Evolutionary conservation across 2,113 vertebrate species (phyloP), one percentile per base, ranked within the genome.

Genomic region (Hippocampus abdominalis): DNA sequence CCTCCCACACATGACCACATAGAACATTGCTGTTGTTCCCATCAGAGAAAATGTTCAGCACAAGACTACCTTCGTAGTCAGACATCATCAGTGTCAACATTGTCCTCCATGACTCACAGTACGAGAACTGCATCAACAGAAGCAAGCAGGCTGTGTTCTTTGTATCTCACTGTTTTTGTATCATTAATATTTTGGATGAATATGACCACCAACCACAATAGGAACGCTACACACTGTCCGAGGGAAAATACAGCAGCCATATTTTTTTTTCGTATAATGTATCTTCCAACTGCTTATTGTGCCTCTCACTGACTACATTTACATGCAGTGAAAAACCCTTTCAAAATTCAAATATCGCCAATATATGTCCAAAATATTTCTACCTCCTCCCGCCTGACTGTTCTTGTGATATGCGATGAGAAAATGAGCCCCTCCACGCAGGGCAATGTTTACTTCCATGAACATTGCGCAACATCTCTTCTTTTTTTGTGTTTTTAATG

Each of bases 1-100:
- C 63, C 63, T 25, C 63, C 63, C 63, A 64, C 63, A 46, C 63
- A 46, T 64, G 63, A 46, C 63, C 42, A 46, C 40, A 27, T 3
- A 25, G n/a, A 25, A 44, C 63, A 3, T 64, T 46, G n/a, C 44
- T 64, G 63, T 27, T 64, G n/a, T 64, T 64, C 63, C 23, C 42
- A 64, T 44, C 15, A 18, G 63, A 23, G 4, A 18, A 32, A 32
- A 20, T 32, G 27, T 32, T 60, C 16, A 42, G 29, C 10, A 42
- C 39, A 60, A 60, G 57, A 63, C 21, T 46, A 25, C 39, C 40
- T 42, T 46, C 8, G 13, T 23, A 4, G 23, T 64, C 63, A 64
- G 63, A 27, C 40, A 64, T 25, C 23, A 64, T 64, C 63, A 64
- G 12, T 64, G 40, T 64, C 63, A 46, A 64, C 40, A 64, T 3